These are phyloP conservation scores for Anomalospiza imberbis DNA, from an alignment of 2,797 vertebrate genomes.

Conservation along the genomic window DNA sequence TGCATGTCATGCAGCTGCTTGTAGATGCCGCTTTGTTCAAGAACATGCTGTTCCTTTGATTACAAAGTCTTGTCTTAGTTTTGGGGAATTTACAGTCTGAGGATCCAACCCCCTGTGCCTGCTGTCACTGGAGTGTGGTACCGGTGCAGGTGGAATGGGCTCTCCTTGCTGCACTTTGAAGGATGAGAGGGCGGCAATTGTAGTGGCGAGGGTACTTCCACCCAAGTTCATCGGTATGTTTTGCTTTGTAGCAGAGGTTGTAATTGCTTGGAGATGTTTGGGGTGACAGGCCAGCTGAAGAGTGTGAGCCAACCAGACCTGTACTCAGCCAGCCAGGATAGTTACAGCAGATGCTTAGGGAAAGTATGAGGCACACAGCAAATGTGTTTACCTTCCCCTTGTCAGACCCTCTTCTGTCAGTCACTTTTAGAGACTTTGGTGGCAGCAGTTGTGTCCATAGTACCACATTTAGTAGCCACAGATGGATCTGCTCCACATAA, in stretches of 20 bases:
- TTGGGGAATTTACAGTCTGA: background rate
- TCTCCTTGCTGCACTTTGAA: background rate
- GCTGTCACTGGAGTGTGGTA: background rate
- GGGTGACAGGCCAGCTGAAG: background rate
- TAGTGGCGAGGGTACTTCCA: fast-evolving
- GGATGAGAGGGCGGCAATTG: background rate
- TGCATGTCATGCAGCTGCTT: background rate
- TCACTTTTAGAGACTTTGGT: background rate
- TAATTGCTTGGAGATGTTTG: background rate
- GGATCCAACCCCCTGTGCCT: background rate
- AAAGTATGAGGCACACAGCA: background rate
- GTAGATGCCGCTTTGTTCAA: background rate
- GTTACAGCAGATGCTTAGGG: background rate
- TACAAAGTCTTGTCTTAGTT: background rate
- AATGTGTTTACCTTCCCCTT: background rate
- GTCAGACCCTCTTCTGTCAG: background rate
- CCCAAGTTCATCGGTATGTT: background rate
- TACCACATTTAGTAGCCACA: background rate
- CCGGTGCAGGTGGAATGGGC: background rate
- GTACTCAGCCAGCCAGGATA: background rate
- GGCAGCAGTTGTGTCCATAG: background rate
- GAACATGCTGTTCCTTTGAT: background rate
- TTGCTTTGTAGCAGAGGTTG: background rate
- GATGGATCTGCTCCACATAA: background rate
- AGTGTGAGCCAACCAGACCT: background rate